These are phyloP conservation scores for Pangasianodon gigas DNA, from an alignment of 2,113 vertebrate genomes.

Conservation along the genomic window DNA sequence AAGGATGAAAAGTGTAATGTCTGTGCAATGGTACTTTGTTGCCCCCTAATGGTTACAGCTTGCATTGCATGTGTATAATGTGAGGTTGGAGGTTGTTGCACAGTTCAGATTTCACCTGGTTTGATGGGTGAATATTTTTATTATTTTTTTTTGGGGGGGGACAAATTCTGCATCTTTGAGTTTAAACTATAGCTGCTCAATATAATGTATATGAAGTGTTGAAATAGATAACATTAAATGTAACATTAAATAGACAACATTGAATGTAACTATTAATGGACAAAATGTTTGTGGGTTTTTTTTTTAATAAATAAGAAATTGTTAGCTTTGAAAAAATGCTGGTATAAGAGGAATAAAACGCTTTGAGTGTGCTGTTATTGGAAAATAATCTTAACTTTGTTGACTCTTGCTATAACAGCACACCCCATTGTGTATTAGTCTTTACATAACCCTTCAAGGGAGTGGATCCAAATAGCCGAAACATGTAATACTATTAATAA, in stretches of 20 bases:
- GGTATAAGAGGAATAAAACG: background rate
- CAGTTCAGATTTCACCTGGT: background rate
- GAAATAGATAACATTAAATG: too few relatives aligned
- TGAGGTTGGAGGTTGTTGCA: background rate
- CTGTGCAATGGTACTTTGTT: constrained; percentile 19
- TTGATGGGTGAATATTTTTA: constrained; percentile 4
- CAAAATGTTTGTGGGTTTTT: background rate
- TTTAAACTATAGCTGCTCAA: background rate
- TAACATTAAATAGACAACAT: background rate
- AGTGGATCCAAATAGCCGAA: background rate
- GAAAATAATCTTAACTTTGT: background rate
- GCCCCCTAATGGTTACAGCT: constrained; percentile 29
- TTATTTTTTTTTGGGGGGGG: too few relatives aligned
- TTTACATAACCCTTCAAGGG: background rate
- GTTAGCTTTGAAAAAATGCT: background rate
- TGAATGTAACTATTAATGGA: background rate
- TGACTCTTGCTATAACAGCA: background rate
- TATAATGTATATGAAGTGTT: background rate
- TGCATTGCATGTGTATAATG: background rate
- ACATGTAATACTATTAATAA: background rate
- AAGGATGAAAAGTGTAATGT: background rate
- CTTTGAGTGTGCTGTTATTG: background rate
- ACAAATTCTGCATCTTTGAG: background rate
- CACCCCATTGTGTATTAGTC: background rate
- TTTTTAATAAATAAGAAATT: background rate